Evolutionary conservation across 2,888 invertebrate species (phyloP), one percentile per base, ranked within the genome.

Genomic region (Cryptus armator): DNA sequence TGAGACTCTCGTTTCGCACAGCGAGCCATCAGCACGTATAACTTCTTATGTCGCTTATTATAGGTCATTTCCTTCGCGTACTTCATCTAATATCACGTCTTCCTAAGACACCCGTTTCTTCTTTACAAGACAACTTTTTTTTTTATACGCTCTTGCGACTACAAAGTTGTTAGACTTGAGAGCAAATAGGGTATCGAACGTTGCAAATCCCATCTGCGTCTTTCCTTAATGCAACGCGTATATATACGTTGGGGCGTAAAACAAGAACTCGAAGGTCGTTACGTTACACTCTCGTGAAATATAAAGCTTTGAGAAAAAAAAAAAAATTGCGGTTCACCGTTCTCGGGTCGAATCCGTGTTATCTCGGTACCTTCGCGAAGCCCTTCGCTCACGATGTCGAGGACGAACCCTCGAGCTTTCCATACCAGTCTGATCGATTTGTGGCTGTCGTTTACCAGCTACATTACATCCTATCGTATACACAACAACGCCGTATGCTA

Each of bases 391-490:
- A 24, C 48, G 37, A 64, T 48, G 64, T 19, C 14, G 64, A 19
- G 14, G 43, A 72, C 29, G 59, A 44, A 4, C 10, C 37, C 43
- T 56, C 12, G 19, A 43, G 10, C 19, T 51, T 64, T 62, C 62
- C 12, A 19, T 37, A 64, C 14, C 48, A 37, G 62, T 62, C 46
- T 48, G 32, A 75, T 75, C 75, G 64, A 75, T 75, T 48, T 62
- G 74, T 62, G 74, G 44, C 19, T 75, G 19, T 62, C 48, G 64
- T 64, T 75, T 37, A 64, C 48, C 12, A n/a, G 29, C 37, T 29
- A 75, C 64, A 32, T 75, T 64, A 64, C 64, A 64, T 75, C 64
- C 48, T 12, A 44, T 51, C 62, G 64, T 46, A 56, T 43, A 46
- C 32, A 64, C 32, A 74, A 74, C 24, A n/a, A 14, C 75, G 14